Evolutionary conservation across 2,113 vertebrate species (phyloP), one percentile per base, ranked within the genome.

Genomic region (Rutilus rutilus): DNA sequence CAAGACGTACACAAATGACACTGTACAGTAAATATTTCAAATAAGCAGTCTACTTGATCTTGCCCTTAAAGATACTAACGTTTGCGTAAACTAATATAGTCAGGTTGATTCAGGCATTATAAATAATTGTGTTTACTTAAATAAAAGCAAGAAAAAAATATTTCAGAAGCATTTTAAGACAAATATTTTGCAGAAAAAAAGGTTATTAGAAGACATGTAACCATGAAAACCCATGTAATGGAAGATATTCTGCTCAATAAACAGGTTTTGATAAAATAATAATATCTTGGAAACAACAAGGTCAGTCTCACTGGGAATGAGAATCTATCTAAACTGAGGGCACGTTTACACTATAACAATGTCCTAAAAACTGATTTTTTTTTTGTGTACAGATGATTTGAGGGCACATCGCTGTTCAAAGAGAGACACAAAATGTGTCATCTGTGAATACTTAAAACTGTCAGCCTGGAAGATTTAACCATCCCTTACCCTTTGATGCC

Each of bases 401-500:
- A 42, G 39, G 39, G n/a, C 36, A 45, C 21, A 25, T 14, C 42
- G 30, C 23, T 3, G 21, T 80, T 80, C 21, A 62, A 25, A 45
- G 36, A 60, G 57, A 80, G 45, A 62, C n/a, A 2, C 59, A 17
- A 15, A 5, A 42, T 42, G 0, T 62, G 33, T 62, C 33, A 45
- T 60, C 7, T 36, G 33, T 39, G 78, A 27, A 42, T 42, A 33
- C 5, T 6, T 30, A 9, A 78, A 27, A 33, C 50, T 36, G 27
- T 74, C 71, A 74, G 42, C 1, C 57, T 42, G 11, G 64, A 50
- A 8, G 4, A 78, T 14, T 4, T 27, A 71, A 50, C n/a, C 5
- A 8, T 21, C 3, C 92, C 97, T 95, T 79, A 99, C 98, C 98
- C 98, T 85, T 98, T 97, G 89, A 99, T 99, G 23, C 98, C 98